Base-by-base conservation (phyloP, 2,113 vertebrate genomes). In the Orthochromis indermauri region DNA sequence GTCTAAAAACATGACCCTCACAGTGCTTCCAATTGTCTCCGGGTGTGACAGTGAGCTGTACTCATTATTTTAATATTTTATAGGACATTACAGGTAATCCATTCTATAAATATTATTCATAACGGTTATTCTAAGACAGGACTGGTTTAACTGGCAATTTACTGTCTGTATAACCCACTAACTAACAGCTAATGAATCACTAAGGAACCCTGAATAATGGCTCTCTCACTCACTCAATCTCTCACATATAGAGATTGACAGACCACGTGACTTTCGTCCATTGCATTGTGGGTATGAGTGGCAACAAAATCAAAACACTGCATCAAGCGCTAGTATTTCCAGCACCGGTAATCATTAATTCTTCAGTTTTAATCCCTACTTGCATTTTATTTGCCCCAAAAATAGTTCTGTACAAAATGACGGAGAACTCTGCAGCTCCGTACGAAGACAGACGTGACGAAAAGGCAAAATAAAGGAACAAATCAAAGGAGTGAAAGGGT, bases 391-490 rank as follows among this genome's bases (percentile, higher is more conserved):
- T 54, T 54, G n/a, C n/a, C 51, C 51, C 51, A 7, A 21, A 54
- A 4, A 24, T 10, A 24, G 1, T 54, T 24, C 3, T 54, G 53
- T 54, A 12, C 53, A 54, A 24, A 54, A 54, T 2, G 4, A 54
- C 2, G 10, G 53, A 4, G 53, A 12, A 54, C 53, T 0, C 4
- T 2, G 53, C 21, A 55, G 53, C 53, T 13, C 53, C 1, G 3
- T 0, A 53, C 17, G 1, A 55, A 55, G 21, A 24, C n/a, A 13
- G 53, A 24, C 11, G 21, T 24, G 21, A 55, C 11, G 53, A 54
- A 54, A 6, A 54, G 6, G 53, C 53, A 54, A 54, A 1, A 54
- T 0, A 4, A 12, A 54, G 49, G 49, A 53, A 6, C 0, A 54
- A 54, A 54, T 54, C 10, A 24, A 54, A 12, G 4, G n/a, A 13